Base-by-base conservation (phyloP, 2,113 vertebrate species). In the Muntiacus muntjak region DNA sequence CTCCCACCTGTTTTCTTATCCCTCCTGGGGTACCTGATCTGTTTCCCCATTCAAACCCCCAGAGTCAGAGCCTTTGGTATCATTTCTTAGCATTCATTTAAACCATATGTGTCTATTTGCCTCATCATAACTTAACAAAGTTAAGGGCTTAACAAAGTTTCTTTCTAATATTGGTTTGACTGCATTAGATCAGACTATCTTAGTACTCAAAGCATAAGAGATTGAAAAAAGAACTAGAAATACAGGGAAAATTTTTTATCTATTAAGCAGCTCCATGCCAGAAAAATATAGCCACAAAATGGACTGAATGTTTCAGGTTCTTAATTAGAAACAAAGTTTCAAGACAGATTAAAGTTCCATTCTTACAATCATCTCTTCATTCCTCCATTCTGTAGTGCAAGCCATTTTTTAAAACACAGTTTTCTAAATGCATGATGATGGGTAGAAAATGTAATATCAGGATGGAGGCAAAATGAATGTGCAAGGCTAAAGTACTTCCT, bases 81-180 rank as follows among this genome's bases (percentile, higher is more conserved):
- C 15, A 7, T 21, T 43, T 33, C 14, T 91, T 76, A 84, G 11
- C 50, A 67, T 81, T 79, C 89, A 10, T 52, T 78, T 90, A 91
- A 91, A 40, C 36, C 5, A 17, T 36, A 23, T 8, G 2, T 87
- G 14, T 85, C 26, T 26, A 28, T 54, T 58, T n/a, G 43, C 52
- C 60, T 89, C 55, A 25, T 60, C 13, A 33, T 47, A 36, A 28
- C 4, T n/a, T n/a, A n/a, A n/a, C n/a, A n/a, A n/a, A n/a, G n/a
- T n/a, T n/a, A n/a, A n/a, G n/a, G 3, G n/a, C 3, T 94, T 90
- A 55, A 87, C n/a, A 30, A 87, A 83, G 3, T 81, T 90, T 57
- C 85, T 85, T 74, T 95, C 40, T 93, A 86, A 83, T 87, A 92
- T 85, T 88, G 95, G 17, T 45, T 96, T 91, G 58, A 92, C 30